phyloP scores from a whole-genome alignment of 2,797 vertebrate genomes.

The Spinus pinus region DNA sequence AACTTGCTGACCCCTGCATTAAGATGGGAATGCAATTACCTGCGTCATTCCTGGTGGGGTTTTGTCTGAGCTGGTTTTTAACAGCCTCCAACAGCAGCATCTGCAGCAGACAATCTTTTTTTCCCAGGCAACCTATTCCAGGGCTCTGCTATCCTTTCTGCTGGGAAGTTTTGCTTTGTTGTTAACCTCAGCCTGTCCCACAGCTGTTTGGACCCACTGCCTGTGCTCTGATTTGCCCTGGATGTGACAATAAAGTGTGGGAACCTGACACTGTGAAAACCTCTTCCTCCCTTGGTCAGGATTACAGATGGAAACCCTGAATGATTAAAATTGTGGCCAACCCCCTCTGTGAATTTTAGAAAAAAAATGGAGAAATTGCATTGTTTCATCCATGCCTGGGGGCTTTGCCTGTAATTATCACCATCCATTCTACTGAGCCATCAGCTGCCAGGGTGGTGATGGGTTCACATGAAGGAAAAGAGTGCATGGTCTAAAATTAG shows the following conservation, averaged over 20 bases:
- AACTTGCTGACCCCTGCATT: neutral
- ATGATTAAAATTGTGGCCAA: neutral
- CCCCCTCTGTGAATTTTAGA: rapidly evolving
- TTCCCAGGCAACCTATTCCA: neutral
- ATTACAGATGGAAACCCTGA: neutral
- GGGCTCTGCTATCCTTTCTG: neutral
- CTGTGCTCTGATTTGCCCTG: neutral
- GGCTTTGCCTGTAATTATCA: neutral
- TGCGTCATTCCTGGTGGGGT: neutral
- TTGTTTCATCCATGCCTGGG: neutral
- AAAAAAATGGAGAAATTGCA: neutral
- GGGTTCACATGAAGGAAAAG: neutral
- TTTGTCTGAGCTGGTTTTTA: neutral
- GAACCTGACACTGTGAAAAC: neutral
- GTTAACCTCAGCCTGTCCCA: neutral
- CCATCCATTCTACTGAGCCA: neutral
- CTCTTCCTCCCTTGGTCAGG: neutral
- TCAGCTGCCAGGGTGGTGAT: neutral
- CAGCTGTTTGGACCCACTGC: neutral
- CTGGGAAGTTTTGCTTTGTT: neutral
- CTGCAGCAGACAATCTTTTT: neutral
- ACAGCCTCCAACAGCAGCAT: neutral
- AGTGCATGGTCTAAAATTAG: neutral
- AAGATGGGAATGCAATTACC: neutral
- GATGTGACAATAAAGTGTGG: neutral